phyloP scores from a whole-genome alignment of 2,888 invertebrate genomes.

The Carabus problematicus region DNA sequence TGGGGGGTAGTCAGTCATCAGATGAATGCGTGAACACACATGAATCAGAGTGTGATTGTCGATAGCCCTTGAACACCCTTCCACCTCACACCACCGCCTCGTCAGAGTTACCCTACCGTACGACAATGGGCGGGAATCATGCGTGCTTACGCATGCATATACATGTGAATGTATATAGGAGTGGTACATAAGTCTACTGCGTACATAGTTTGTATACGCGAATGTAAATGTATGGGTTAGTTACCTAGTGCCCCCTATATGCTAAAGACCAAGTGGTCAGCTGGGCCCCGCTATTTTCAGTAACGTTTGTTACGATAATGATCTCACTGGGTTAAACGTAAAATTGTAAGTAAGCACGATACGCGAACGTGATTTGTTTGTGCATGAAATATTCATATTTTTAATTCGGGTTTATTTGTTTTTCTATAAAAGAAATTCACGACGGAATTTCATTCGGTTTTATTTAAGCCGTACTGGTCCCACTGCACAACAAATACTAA shows the following conservation, averaged over 20 bases:
- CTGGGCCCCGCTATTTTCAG: background rate
- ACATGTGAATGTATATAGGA: too few relatives aligned
- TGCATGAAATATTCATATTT: too few relatives aligned
- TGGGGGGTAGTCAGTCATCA: background rate
- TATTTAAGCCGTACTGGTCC: too few relatives aligned
- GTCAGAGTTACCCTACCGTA: too few relatives aligned
- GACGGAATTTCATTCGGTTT: too few relatives aligned
- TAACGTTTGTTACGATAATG: slow-evolving; percentile 11
- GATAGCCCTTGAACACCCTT: slow-evolving; percentile 10
- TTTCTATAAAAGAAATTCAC: too few relatives aligned
- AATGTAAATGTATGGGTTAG: slow-evolving; percentile 20
- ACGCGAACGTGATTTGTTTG: background rate
- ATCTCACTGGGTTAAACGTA: slow-evolving; percentile 13
- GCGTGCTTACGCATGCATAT: too few relatives aligned
- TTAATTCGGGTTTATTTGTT: too few relatives aligned
- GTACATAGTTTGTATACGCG: slow-evolving; percentile 8
- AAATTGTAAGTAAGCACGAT: slow-evolving; percentile 9
- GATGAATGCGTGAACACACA: slow-evolving; percentile 1
- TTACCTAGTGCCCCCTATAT: slow-evolving; percentile 33
- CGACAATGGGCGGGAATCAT: too few relatives aligned
- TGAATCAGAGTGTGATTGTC: slow-evolving; percentile 20
- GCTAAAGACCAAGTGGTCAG: slow-evolving; percentile 13
- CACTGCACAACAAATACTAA: too few relatives aligned
- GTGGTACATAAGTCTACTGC: too few relatives aligned
- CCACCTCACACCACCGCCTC: background rate